These are phyloP conservation scores for Discoglossus pictus DNA, from an alignment of 2,797 vertebrate genomes.

Conservation along the genomic window DNA sequence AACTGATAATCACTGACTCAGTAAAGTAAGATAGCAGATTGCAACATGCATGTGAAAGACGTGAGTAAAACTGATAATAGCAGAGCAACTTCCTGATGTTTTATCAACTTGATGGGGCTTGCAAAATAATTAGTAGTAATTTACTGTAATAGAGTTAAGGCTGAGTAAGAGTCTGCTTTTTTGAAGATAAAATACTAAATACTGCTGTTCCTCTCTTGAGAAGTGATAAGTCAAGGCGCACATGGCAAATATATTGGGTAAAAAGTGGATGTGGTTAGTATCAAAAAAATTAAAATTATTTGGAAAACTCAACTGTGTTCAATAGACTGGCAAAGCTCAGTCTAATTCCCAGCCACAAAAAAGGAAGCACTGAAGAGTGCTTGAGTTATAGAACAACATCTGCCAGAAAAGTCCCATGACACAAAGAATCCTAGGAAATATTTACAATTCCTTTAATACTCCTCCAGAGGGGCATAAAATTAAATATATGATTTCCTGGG, in stretches of 20 bases:
- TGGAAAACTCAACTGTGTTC: too few species aligned
- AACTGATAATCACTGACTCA: conserved; percentile 15
- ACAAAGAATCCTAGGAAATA: too few species aligned
- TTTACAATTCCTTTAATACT: too few species aligned
- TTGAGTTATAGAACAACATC: too few species aligned
- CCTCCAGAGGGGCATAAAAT: too few species aligned
- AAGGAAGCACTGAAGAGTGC: too few species aligned
- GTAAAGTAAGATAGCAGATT: conserved; percentile 6
- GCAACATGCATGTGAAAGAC: conserved; percentile 14
- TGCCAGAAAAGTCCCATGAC: too few species aligned
- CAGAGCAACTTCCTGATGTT: conserved; percentile 23
- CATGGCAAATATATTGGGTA: background rate
- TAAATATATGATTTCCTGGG: too few species aligned
- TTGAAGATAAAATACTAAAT: conserved; percentile 28
- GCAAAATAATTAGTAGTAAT: conserved; percentile 15
- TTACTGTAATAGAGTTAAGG: conserved; percentile 7
- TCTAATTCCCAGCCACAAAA: too few species aligned
- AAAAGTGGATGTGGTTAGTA: conserved; percentile 22
- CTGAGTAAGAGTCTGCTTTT: conserved; percentile 6
- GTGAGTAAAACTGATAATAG: conserved; percentile 28
- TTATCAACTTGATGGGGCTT: conserved; percentile 17
- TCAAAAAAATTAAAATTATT: too few species aligned
- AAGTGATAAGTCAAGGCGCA: conserved; percentile 20
- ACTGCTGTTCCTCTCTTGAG: conserved; percentile 6
- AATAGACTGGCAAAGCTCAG: too few species aligned